phyloP scores from a whole-genome alignment of 2,113 vertebrate genomes.

The Syngnathus floridae region DNA sequence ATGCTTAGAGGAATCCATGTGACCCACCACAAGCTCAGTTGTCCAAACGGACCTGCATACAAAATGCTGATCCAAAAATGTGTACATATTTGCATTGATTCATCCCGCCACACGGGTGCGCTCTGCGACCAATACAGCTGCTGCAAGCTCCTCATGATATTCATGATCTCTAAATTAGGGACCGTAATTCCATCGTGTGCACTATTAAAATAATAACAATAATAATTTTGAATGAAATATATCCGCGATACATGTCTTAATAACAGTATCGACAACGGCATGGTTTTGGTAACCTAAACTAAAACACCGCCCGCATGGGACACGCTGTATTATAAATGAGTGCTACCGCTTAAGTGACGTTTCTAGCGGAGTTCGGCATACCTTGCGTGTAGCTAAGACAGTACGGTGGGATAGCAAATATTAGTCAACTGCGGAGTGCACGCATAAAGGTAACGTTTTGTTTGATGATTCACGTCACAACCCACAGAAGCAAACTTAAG shows the following conservation, averaged over 20 bases:
- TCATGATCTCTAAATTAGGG: background rate
- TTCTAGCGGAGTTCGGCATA: background rate
- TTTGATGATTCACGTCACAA: background rate
- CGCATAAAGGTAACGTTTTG: background rate
- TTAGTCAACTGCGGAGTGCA: background rate
- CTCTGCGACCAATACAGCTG: too few species aligned
- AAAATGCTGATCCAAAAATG: background rate
- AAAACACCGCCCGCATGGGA: background rate
- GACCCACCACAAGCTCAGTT: too few species aligned
- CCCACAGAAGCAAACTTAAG: background rate
- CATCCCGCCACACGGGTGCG: background rate
- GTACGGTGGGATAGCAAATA: background rate
- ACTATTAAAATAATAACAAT: background rate
- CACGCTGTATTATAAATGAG: background rate
- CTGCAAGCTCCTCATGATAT: background rate
- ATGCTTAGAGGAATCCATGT: background rate
- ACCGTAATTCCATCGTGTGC: background rate
- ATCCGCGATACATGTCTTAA: background rate
- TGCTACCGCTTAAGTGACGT: background rate
- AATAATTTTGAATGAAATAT: background rate
- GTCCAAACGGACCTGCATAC: background rate
- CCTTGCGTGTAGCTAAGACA: background rate
- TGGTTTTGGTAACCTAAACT: background rate
- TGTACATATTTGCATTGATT: background rate
- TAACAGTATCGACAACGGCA: background rate